Conservation (phyloP, 2,888 invertebrate genomes). For the Ypsolopha scabrella region DNA sequence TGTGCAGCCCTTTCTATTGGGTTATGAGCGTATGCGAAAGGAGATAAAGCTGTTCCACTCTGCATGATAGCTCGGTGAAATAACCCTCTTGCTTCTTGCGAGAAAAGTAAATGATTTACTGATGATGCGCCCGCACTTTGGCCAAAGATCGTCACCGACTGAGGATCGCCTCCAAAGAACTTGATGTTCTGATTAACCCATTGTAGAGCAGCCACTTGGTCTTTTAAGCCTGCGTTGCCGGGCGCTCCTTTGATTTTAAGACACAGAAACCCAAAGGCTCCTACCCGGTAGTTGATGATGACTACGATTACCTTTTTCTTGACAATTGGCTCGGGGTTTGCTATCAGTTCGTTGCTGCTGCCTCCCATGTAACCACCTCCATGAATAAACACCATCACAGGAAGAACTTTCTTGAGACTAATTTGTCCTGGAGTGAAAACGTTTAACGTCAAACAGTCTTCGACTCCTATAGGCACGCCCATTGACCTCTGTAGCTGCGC, state of each 20-base stretch:
- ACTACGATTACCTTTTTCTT: slow-evolving; percentile 13
- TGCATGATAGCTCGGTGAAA: slow-evolving; percentile 13
- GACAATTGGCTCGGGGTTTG: slow-evolving; percentile 10
- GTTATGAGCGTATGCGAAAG: slow-evolving; percentile 9
- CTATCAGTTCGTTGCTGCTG: slow-evolving; percentile 9
- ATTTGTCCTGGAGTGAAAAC: slow-evolving; percentile 10
- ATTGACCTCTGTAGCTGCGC: slow-evolving; percentile 10
- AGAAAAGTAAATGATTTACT: slow-evolving; percentile 11
- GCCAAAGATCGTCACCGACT: slow-evolving; percentile 12
- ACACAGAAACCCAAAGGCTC: slow-evolving; percentile 14
- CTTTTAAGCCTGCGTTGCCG: slow-evolving; percentile 14
- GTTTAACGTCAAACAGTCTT: slow-evolving; percentile 13
- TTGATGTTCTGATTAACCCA: slow-evolving; percentile 13
- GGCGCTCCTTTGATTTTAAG: slow-evolving; percentile 12
- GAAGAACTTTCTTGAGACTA: slow-evolving; percentile 8
- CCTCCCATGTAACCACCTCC: slow-evolving; percentile 9
- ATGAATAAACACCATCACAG: slow-evolving; percentile 14
- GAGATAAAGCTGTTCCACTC: slow-evolving; percentile 12
- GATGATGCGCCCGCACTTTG: slow-evolving; percentile 12
- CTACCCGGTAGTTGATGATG: slow-evolving; percentile 12
- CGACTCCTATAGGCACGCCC: slow-evolving; percentile 9
- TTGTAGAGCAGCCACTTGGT: slow-evolving; percentile 11
- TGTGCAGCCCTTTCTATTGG: slow-evolving; percentile 10
- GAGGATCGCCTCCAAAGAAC: slow-evolving; percentile 12
- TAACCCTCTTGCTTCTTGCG: slow-evolving; percentile 10